Conservation (phyloP, 1,140 invertebrate genomes). For the Bacillus rossius region DNA sequence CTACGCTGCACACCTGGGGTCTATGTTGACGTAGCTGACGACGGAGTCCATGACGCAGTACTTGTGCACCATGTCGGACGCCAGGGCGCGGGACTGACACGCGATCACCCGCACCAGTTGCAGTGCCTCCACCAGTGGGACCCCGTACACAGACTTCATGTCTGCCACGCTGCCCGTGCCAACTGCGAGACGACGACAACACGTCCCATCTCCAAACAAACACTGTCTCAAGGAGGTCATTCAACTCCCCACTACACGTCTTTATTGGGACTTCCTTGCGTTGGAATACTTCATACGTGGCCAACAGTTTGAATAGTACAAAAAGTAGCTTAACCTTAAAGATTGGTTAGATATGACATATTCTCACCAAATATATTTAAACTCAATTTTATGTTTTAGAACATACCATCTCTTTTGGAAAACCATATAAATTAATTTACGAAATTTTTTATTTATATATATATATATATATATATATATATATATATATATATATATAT, state of each 20-base stretch:
- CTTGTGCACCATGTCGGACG: slow-evolving; percentile 31
- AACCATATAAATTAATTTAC: no score
- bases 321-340: no score
- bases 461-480: no score
- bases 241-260: background rate
- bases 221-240: background rate
- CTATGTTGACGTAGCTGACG: slow-evolving; percentile 21
- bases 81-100: slow-evolving; percentile 36
- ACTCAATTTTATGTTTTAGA: no score
- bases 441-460: no score
- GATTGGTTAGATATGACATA: no score
- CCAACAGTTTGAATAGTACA: no score
- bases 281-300: background rate
- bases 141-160: slow-evolving; percentile 2
- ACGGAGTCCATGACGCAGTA: slow-evolving; percentile 27
- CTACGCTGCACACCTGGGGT: slow-evolving; percentile 12
- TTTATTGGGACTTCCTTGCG: background rate
- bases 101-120: slow-evolving; percentile 39
- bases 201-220: background rate
- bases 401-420: no score
- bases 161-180: background rate
- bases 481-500: no score
- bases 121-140: slow-evolving; percentile 31
- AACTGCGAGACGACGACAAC: background rate
- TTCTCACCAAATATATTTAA: no score